A percentile compares a stretch with the other conserved stretches of the same genome.
Conservation (phyloP, 2,888 invertebrate species). For the Chymomyza amoena region DNA sequence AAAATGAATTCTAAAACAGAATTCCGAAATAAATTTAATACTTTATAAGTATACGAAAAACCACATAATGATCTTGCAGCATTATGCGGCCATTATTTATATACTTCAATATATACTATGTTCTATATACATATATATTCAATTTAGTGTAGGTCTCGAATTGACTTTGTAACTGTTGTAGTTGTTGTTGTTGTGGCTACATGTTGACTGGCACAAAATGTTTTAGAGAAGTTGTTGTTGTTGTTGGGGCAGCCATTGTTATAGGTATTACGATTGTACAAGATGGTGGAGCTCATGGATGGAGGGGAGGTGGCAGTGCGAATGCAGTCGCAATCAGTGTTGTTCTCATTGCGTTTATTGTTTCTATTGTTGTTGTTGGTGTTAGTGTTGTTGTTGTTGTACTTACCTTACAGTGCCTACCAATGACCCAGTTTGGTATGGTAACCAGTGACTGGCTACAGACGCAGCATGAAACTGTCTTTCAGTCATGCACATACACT, state of each 20-base stretch:
- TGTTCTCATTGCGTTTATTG: background rate
- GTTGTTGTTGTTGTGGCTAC: too few relatives aligned
- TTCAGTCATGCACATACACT: constrained; percentile 18
- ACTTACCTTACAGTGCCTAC: background rate
- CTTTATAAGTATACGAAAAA: background rate
- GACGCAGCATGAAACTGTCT: constrained; percentile 9
- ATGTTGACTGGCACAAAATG: background rate
- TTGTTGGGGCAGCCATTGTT: constrained; percentile 32
- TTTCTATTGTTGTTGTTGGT: background rate
- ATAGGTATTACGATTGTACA: constrained; percentile 29
- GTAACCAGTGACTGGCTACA: constrained; percentile 11
- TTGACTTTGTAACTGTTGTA: constrained; percentile 28
- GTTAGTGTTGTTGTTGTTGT: background rate
- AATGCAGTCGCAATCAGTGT: background rate
- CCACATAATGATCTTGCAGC: background rate
- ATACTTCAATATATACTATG: too few relatives aligned
- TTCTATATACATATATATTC: background rate
- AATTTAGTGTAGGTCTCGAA: constrained; percentile 23
- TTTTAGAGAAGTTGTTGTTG: background rate
- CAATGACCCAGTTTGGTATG: background rate
- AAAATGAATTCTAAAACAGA: too few relatives aligned
- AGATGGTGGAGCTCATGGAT: constrained; percentile 30
- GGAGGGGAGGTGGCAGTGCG: constrained; percentile 6
- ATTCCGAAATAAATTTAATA: too few relatives aligned
- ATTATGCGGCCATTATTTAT: too few relatives aligned